Evolutionary conservation across 1,140 invertebrate species (phyloP).

Genomic region (Cotesia glomerata): DNA sequence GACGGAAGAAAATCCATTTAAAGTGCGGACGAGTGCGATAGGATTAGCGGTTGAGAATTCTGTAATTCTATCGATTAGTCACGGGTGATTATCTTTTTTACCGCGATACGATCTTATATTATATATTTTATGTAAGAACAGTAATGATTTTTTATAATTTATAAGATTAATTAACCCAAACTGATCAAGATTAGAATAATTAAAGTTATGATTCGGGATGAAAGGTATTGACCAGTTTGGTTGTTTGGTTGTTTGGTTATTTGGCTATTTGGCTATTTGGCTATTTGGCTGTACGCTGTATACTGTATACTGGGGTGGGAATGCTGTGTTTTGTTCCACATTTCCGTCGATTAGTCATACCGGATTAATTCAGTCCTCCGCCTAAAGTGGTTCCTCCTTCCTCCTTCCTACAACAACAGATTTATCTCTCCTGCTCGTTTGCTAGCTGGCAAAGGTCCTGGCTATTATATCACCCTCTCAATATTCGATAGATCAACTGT

Average conservation of each 20-base stretch:
- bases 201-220: no score
- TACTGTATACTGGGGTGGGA: not conserved
- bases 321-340: conserved; percentile 23
- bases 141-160: not conserved
- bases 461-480: no score
- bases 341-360: conserved; percentile 31
- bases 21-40: not conserved
- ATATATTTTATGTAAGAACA: not conserved
- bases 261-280: no score
- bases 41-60: conserved; percentile 1
- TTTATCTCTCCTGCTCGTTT: conserved; percentile 6
- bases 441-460: no score
- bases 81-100: conserved; percentile 23
- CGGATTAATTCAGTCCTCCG: conserved; percentile 25
- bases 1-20: not conserved
- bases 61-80: conserved; percentile 27
- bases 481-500: no score
- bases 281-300: no score
- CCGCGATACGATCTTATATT: not conserved
- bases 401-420: not conserved
- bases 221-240: no score
- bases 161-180: no score
- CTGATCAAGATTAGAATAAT: no score
- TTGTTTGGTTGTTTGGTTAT: no score
- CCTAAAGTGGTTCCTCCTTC: conserved; percentile 3